Base-by-base conservation (phyloP, 2,797 vertebrate genomes). In the Salarias fasciatus region DNA sequence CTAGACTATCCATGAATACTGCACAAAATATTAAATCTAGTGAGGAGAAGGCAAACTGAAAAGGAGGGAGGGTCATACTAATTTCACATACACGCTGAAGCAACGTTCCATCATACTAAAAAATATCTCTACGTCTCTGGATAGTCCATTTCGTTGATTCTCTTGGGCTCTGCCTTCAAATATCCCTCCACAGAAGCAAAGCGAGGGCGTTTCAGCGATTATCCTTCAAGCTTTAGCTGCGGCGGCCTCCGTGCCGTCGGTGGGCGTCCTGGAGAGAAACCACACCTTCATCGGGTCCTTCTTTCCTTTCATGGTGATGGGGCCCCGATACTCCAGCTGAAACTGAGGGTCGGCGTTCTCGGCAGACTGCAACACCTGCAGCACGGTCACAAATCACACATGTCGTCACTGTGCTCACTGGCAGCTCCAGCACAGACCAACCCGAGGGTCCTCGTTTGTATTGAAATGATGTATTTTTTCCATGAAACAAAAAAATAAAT, bases 201-300 rank as follows among this genome's bases (percentile, higher is more conserved):
- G 18, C 15, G 28, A 46, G 38, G 5, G 11, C 11, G 38, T 45
- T 62, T 37, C 9, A 11, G 12, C 33, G 51, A 33, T 36, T 38
- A 15, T 33, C 43, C 3, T 31, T 48, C 61, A 70, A 18, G 36
- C 59, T 68, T 56, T 81, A 46, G 36, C 53, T 13, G 50, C 10
- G 59, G 46, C 83, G 86, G 89, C 75, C 84, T 94, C 89, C 38
- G 82, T 78, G 9, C 7, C 11, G 80, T 93, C 93, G 60, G 89
- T 87, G 74, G 72, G 90, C 83, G 94, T 97, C 89, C 97, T 95
- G 62, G 97, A 97, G 59, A 99, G 93, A 92, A 99, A 99, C 95
- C 95, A 99, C 81, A 99, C 97, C 90, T 97, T 95, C 98, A 99
- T 99, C 9, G 97, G 98, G 6, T 99, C 98, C 85, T 96, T 98